Percentiles rank a stretch among this genome's conserved stretches.
phyloP scores from a whole-genome alignment of 2,113 vertebrate genomes.

The Perca schrenkii region DNA sequence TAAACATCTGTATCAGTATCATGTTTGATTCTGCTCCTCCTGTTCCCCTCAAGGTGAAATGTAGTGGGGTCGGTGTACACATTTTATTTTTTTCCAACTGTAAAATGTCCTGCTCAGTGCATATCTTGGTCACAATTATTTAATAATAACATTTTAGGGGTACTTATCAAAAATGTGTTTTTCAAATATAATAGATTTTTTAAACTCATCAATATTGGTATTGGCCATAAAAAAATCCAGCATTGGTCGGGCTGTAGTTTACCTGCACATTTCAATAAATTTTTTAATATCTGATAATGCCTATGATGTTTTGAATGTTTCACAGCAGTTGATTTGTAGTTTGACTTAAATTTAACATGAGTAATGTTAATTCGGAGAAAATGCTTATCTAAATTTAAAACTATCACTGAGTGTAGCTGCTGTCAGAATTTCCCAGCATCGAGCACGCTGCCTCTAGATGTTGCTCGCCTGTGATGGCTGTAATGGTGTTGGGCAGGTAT shows the following conservation, averaged over 20 bases:
- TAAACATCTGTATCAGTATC: slow-evolving; percentile 16
- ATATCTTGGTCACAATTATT: not conserved
- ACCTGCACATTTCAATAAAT: not conserved
- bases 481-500: slow-evolving; percentile 68
- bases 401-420: not conserved
- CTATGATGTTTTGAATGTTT: not conserved
- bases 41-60: slow-evolving; percentile 6
- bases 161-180: not conserved
- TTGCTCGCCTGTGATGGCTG: slow-evolving; percentile 15
- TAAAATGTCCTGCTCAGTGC: not conserved
- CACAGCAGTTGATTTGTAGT: not conserved
- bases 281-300: not conserved
- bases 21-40: not conserved
- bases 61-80: not conserved
- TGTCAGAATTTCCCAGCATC: slow-evolving; percentile 2
- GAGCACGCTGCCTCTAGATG: slow-evolving; percentile 12
- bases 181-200: not conserved
- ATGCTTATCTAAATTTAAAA: not conserved
- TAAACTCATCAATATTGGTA: not conserved
- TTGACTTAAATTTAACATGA: not conserved
- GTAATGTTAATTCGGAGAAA: not conserved
- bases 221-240: not conserved
- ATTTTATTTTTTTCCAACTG: not conserved
- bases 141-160: not conserved
- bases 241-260: not conserved